Conservation (phyloP, 2,113 vertebrate species). For the Ivindomyrus marchei region DNA sequence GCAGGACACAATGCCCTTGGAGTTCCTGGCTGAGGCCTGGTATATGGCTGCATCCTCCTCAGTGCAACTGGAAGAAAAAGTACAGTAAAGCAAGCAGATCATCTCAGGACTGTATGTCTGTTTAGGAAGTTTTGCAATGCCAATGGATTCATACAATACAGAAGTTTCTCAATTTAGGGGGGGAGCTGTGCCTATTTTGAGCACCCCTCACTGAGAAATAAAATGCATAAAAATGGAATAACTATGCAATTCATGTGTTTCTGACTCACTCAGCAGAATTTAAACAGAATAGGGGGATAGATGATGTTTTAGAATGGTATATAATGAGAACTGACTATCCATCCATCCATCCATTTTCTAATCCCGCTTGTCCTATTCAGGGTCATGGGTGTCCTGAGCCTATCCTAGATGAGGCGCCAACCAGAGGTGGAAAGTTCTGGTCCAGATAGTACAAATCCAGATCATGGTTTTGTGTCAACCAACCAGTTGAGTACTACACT, state of each 20-base stretch:
- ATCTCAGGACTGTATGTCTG: background rate
- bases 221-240: background rate
- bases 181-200: background rate
- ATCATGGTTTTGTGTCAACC: no score
- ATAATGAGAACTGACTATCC: background rate
- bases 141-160: background rate
- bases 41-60: conserved; percentile 96
- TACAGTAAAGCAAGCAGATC: background rate
- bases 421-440: no score
- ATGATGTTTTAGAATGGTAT: background rate
- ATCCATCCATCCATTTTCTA: background rate
- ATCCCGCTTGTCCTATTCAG: background rate
- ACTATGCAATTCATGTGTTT: background rate
- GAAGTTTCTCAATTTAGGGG: background rate
- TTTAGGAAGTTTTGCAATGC: background rate
- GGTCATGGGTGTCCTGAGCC: background rate
- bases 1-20: conserved; percentile 94
- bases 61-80: conserved; percentile 67
- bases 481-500: no score
- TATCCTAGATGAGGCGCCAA: background rate
- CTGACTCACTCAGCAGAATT: background rate
- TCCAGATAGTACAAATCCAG: no score
- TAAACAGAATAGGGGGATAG: background rate
- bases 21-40: conserved; percentile 88
- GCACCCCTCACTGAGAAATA: background rate